Percentiles rank a stretch among this genome's conserved stretches.
Evolutionary conservation across 2,888 invertebrate genomes (phyloP).

Genomic region (Drosophila lutescens): DNA sequence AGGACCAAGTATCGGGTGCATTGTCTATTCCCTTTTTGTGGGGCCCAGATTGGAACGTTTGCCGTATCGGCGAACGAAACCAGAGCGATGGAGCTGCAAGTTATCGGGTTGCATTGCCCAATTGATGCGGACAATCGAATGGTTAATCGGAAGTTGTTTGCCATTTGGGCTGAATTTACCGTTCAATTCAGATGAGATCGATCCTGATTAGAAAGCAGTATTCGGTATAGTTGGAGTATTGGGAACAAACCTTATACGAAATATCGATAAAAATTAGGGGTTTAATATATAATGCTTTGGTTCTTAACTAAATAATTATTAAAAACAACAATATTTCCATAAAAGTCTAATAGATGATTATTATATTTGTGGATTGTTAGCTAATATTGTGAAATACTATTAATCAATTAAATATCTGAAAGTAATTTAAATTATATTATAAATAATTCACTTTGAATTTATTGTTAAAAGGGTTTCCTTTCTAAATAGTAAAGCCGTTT

Average conservation of each 20-base stretch:
- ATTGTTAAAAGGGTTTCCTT: too few relatives aligned
- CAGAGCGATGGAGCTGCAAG: slow-evolving; percentile 31
- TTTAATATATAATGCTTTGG: too few relatives aligned
- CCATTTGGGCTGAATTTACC: slow-evolving; percentile 20
- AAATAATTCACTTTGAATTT: too few relatives aligned
- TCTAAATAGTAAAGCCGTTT: too few relatives aligned
- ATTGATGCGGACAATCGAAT: slow-evolving; percentile 45
- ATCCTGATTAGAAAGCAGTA: background rate
- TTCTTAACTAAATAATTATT: too few relatives aligned
- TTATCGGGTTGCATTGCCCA: slow-evolving; percentile 33
- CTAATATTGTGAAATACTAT: too few relatives aligned
- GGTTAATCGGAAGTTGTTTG: slow-evolving; percentile 45
- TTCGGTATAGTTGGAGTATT: background rate
- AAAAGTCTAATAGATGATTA: too few relatives aligned
- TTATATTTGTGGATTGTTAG: too few relatives aligned
- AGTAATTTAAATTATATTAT: too few relatives aligned
- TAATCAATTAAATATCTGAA: too few relatives aligned
- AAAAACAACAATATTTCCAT: too few relatives aligned
- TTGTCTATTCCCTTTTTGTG: slow-evolving; percentile 58
- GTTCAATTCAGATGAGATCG: slow-evolving; percentile 4
- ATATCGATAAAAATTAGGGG: too few relatives aligned
- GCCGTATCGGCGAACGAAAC: slow-evolving; percentile 22
- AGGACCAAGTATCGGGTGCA: slow-evolving; percentile 23
- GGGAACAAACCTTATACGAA: background rate
- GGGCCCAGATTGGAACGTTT: slow-evolving; percentile 63